Evolutionary conservation across 1,140 invertebrate genomes (phyloP).

Genomic region (Charaxes varanes): DNA sequence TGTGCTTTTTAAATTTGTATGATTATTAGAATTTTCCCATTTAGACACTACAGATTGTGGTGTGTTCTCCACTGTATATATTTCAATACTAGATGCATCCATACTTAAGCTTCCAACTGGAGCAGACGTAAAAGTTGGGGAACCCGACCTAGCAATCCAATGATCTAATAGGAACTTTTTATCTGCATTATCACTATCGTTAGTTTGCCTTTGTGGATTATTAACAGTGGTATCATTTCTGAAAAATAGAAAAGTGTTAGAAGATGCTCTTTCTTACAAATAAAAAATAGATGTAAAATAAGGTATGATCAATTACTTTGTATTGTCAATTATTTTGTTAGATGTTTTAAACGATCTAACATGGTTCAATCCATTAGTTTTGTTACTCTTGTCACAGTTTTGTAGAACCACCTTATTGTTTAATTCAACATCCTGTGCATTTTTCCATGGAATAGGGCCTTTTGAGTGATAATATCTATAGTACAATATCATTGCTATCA

Average conservation of each 20-base stretch:
- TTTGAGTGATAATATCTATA: conserved; percentile 79
- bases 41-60: conserved; percentile 37
- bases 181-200: conserved; percentile 60
- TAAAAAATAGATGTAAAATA: background rate
- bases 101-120: conserved; percentile 55
- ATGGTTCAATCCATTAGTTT: conserved; percentile 33
- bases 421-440: conserved; percentile 46
- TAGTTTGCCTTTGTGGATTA: conserved; percentile 29
- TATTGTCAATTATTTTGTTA: conserved; percentile 26
- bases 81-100: conserved; percentile 63
- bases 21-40: conserved; percentile 28
- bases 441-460: conserved; percentile 63
- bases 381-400: conserved; percentile 23
- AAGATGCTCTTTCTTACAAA: conserved; percentile 1
- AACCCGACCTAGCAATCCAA: conserved; percentile 68
- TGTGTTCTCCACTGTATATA: conserved; percentile 69
- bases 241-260: conserved; percentile 7
- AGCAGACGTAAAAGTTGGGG: conserved; percentile 66
- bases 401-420: conserved; percentile 48
- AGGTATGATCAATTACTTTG: too few relatives aligned
- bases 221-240: conserved; percentile 29
- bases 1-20: conserved; percentile 27
- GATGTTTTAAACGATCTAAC: conserved; percentile 52
- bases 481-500: conserved; percentile 78
- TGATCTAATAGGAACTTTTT: conserved; percentile 72